Conservation (phyloP, 2,888 invertebrate genomes). For the Drosophila mettleri region DNA sequence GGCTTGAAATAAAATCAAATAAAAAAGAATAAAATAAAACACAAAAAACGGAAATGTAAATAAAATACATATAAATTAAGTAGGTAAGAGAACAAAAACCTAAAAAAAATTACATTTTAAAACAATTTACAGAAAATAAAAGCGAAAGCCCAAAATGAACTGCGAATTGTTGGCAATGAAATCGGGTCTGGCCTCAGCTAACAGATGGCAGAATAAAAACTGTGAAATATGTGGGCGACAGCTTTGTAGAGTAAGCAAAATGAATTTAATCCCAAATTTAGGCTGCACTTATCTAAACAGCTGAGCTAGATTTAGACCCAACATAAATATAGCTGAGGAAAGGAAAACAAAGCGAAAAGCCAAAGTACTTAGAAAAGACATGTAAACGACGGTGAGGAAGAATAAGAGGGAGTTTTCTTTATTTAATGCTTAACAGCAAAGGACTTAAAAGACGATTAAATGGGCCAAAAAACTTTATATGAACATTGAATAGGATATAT, state of each 20-base stretch:
- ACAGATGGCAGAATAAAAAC: not conserved
- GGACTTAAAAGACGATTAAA: not conserved
- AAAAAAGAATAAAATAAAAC: not conserved
- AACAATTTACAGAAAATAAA: constrained; percentile 29
- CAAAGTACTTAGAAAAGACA: not conserved
- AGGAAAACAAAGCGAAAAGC: constrained; percentile 4
- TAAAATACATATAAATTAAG: constrained; percentile 27
- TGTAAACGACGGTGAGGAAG: not conserved
- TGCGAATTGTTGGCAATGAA: constrained; percentile 20
- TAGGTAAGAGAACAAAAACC: constrained; percentile 18
- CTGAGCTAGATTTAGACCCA: not conserved
- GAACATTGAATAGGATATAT: not conserved
- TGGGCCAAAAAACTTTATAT: not conserved
- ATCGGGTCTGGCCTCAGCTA: constrained; percentile 5
- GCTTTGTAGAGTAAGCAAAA: not conserved
- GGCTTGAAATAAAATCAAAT: constrained; percentile 18
- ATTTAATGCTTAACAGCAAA: not conserved
- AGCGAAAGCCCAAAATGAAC: constrained; percentile 9
- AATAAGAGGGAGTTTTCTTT: not conserved
- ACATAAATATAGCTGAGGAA: constrained; percentile 1
- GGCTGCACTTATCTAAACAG: not conserved
- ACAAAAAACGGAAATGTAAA: not conserved
- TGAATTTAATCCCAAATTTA: constrained; percentile 11
- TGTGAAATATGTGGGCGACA: not conserved
- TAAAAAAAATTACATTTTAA: constrained; percentile 21